Conservation (phyloP, 2,113 vertebrate genomes). For the Cyanoramphus novaezelandiae region DNA sequence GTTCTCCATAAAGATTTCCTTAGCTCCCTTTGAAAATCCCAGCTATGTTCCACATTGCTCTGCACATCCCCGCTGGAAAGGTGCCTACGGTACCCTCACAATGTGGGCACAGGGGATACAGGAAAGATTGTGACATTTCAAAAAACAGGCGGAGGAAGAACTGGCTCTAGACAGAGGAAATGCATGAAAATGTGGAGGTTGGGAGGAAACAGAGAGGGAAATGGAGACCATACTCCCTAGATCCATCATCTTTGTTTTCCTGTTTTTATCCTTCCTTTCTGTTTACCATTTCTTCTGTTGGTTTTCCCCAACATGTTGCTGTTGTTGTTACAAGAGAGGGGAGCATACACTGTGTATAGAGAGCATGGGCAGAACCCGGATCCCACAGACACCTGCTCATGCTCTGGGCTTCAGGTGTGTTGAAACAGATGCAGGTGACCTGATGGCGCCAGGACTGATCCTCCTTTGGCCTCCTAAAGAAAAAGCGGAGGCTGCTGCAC, state of each 20-base stretch:
- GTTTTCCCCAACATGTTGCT: neutral
- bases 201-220: neutral
- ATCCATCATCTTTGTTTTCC: neutral
- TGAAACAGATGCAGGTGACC: neutral
- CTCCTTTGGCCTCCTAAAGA: neutral
- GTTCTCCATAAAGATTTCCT: constrained; percentile 18
- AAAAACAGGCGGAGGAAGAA: neutral
- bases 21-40: constrained; percentile 28
- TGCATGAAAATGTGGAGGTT: neutral
- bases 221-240: neutral
- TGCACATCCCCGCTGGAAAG: neutral
- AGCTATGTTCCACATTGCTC: neutral
- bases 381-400: neutral
- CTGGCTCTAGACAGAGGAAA: constrained; percentile 8
- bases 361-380: neutral
- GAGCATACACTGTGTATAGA: rapidly evolving
- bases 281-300: neutral
- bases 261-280: neutral
- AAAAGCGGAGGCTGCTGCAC: neutral
- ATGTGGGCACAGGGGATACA: neutral
- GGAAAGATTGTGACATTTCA: constrained; percentile 20
- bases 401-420: rapidly evolving
- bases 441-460: rapidly evolving
- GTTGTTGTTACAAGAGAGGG: neutral
- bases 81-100: neutral